Base-by-base conservation (phyloP, 2,888 invertebrate species). In the Drosophila subquinaria region DNA sequence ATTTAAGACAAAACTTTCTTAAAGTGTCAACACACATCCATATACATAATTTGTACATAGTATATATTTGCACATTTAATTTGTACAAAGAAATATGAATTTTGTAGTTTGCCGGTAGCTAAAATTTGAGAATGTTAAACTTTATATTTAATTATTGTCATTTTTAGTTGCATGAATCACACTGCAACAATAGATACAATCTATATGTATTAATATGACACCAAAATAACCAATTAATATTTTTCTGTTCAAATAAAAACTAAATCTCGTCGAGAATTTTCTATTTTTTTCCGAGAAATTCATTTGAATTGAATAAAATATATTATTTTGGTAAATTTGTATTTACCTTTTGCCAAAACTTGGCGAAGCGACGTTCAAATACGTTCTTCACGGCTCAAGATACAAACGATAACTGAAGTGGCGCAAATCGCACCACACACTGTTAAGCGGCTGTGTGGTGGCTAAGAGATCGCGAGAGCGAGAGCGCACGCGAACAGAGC, bases 311-410 rank as follows among this genome's bases (percentile, higher is more conserved):
- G 17, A 56, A 23, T 63, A 20, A 47, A 59, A 40, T 48, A 48
- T n/a, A 27, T 35, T 43, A 36, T 47, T 62, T 59, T 53, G 10
- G 53, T 27, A 13, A 67, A 80, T 17, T 42, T 35, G 2, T 83
- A 86, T 86, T 86, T 74, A 87, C 82, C 84, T 79, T 50, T 36
- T 47, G 15, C 13, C 8, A 43, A 30, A 23, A 43, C 36, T n/a
- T 33, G 23, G 8, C 5, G 11, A 20, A 11, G 48, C 65, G 67
- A 50, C 64, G 38, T 42, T 17, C 15, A 42, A 52, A 38, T 27
- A 17, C 27, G 55, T 36, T 61, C 67, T 53, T 57, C 13, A 48
- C 79, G 27, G 20, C 13, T 48, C 40, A 45, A 61, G 51, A 43
- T 33, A 48, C 50, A 15, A 36, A 17, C 36, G 36, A 40, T 8